These are phyloP conservation scores for Colletes gigas DNA, from an alignment of 1,140 invertebrate species.

Conservation along the genomic window DNA sequence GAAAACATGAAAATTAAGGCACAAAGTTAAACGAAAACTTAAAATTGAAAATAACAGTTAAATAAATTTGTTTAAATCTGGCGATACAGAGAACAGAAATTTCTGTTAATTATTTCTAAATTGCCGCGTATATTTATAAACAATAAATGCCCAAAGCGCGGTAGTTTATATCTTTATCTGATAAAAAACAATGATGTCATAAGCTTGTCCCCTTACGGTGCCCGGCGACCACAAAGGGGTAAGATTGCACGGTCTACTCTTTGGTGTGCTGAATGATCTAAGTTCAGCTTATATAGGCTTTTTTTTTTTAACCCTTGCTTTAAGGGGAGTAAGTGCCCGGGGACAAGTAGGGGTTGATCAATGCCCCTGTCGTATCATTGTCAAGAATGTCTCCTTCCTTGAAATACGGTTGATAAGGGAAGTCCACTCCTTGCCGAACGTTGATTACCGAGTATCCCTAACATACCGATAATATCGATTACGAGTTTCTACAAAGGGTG, in stretches of 20 bases:
- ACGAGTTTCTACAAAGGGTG: neutral
- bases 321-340: neutral
- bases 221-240: too few species aligned
- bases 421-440: constrained; percentile 8
- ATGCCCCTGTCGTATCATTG: constrained; percentile 9
- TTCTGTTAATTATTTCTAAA: too few species aligned
- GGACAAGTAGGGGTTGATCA: constrained; percentile 6
- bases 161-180: too few species aligned
- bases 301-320: constrained; percentile 21
- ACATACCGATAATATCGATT: constrained; percentile 27
- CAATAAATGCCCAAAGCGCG: too few species aligned
- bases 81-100: too few species aligned
- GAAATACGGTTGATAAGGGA: constrained; percentile 35
- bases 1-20: too few species aligned
- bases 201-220: too few species aligned
- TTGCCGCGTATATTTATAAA: too few species aligned
- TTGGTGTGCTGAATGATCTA: neutral
- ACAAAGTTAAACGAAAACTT: too few species aligned
- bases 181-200: too few species aligned
- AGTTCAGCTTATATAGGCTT: neutral
- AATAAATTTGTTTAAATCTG: too few species aligned
- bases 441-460: constrained; percentile 33
- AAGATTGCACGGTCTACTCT: neutral
- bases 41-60: too few species aligned
- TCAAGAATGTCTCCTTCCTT: neutral